phyloP scores from a whole-genome alignment of 2,113 vertebrate species.

The Rutilus rutilus region DNA sequence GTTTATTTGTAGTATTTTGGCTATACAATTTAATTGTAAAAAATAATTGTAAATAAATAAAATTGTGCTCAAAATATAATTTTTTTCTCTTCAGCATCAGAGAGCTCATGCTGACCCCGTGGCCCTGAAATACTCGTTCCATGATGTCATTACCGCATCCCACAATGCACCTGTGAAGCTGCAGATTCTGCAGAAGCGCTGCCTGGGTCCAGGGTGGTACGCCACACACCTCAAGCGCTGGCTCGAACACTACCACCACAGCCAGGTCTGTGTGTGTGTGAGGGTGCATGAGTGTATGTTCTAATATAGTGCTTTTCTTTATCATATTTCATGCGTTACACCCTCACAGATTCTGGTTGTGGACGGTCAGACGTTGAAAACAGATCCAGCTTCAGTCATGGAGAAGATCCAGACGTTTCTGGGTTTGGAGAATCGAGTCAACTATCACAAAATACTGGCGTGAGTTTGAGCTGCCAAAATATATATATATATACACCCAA shows the following conservation, averaged over 20 bases:
- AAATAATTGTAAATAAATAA: no score
- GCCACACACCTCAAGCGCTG: conserved; percentile 92
- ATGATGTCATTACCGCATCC: conserved; percentile 88
- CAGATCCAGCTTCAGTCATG: conserved; percentile 93
- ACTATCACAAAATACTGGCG: conserved; percentile 95
- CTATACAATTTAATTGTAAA: not conserved
- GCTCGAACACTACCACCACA: conserved; percentile 90
- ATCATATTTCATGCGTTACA: not conserved
- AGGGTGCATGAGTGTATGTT: not conserved
- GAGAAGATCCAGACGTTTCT: conserved; percentile 96
- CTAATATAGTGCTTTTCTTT: not conserved
- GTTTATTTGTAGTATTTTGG: not conserved
- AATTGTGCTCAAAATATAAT: no score
- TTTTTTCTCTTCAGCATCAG: conserved; percentile 84
- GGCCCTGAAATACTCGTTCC: conserved; percentile 94
- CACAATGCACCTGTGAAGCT: conserved; percentile 80
- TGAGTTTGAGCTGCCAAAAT: conserved; percentile 73
- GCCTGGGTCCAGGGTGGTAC: conserved; percentile 93
- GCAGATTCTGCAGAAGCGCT: conserved; percentile 90
- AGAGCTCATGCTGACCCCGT: conserved; percentile 90
- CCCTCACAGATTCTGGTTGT: conserved; percentile 87
- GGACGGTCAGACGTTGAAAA: conserved; percentile 93
- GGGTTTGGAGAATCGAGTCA: conserved; percentile 80
- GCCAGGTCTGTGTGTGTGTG: conserved; percentile 73
- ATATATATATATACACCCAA: no score